A percentile compares a stretch with the other conserved stretches of the same genome.
Conservation (phyloP, 2,113 vertebrate species). For the Mustela lutreola region DNA sequence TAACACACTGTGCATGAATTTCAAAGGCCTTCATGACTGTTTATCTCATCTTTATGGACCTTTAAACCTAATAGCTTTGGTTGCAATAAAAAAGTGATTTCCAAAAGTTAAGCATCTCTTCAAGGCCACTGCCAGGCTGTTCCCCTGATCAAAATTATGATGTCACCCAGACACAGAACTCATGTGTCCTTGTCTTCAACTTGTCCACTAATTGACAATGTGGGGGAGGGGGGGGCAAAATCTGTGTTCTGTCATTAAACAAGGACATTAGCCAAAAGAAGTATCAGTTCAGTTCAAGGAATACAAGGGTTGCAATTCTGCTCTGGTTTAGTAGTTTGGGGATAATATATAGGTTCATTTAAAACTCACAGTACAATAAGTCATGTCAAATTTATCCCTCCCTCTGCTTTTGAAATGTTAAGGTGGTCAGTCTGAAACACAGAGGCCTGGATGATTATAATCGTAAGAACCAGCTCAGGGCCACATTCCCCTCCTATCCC, state of each 20-base stretch:
- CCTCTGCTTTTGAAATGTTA: slow-evolving; percentile 29
- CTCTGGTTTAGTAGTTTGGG: slow-evolving; percentile 26
- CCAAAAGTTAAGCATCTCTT: slow-evolving; percentile 57
- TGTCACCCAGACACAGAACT: background rate
- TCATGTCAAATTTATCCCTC: background rate
- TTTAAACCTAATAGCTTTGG: slow-evolving; percentile 68
- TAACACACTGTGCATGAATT: slow-evolving; percentile 35
- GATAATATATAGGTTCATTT: background rate
- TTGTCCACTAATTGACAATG: background rate
- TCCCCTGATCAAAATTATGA: slow-evolving; percentile 58
- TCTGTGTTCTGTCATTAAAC: background rate
- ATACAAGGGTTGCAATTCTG: slow-evolving; percentile 41
- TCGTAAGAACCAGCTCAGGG: background rate
- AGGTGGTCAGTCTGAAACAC: background rate
- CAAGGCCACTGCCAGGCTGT: slow-evolving; percentile 35
- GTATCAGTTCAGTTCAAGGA: background rate
- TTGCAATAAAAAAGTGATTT: slow-evolving; percentile 65
- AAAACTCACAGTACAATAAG: slow-evolving; percentile 22
- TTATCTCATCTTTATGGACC: slow-evolving; percentile 57
- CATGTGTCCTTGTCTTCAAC: slow-evolving; percentile 27
- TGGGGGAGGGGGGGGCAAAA: background rate
- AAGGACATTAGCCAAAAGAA: slow-evolving; percentile 47
- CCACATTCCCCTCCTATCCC: background rate
- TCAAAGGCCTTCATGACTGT: slow-evolving; percentile 46
- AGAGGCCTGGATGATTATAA: background rate